phyloP scores from a whole-genome alignment of 2,888 invertebrate species.

The Lottia gigantea region DNA sequence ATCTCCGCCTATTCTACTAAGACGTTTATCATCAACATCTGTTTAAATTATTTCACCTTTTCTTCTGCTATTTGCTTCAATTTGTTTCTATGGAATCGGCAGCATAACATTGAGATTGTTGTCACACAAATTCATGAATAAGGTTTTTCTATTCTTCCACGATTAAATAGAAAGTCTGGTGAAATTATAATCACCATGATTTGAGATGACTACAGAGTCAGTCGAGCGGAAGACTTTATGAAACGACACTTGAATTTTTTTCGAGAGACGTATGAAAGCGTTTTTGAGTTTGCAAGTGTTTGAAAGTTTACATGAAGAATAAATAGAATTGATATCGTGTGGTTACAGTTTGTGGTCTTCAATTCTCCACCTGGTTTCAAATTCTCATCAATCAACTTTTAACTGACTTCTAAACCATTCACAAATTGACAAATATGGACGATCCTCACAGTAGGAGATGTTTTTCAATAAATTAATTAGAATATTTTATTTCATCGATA shows the following conservation, averaged over 20 bases:
- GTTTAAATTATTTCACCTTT: slow-evolving; percentile 2
- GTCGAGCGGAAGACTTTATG: slow-evolving; percentile 3
- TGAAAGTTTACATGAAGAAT: slow-evolving; percentile 2
- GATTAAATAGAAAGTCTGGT: slow-evolving; percentile 4
- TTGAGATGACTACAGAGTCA: not conserved
- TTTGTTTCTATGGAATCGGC: slow-evolving; percentile 10
- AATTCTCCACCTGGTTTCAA: slow-evolving; percentile 1
- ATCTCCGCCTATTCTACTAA: slow-evolving; percentile 5
- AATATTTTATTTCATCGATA: too few species aligned
- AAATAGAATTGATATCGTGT: not conserved
- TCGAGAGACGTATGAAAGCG: too few species aligned
- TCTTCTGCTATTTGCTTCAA: not conserved
- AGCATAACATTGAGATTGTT: not conserved
- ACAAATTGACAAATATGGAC: not conserved
- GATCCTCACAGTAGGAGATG: not conserved
- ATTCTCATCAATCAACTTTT: slow-evolving; percentile 3
- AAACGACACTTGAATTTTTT: slow-evolving; percentile 6
- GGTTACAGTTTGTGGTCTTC: too few species aligned
- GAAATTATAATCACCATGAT: slow-evolving; percentile 1
- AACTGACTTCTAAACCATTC: not conserved
- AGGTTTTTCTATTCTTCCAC: too few species aligned
- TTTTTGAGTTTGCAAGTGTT: not conserved
- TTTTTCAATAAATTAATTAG: too few species aligned
- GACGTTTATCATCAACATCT: not conserved
- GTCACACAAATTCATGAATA: not conserved